Evolutionary conservation across 92 coral and sea anemone genomes (phyloP).

Genomic region (Nematostella vectensis): DNA sequence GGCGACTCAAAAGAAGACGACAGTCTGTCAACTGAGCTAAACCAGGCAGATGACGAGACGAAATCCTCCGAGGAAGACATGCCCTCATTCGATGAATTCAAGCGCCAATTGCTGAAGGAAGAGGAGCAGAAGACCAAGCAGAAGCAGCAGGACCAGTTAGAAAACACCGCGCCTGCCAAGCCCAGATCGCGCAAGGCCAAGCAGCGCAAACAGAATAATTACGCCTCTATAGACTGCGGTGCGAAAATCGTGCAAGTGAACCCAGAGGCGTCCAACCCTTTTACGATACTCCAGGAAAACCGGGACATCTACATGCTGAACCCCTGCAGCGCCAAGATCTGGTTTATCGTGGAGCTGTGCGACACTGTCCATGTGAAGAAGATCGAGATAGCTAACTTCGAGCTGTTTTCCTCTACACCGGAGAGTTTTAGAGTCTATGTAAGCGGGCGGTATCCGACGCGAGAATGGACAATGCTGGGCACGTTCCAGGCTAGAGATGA

Average conservation of each 20-base stretch:
- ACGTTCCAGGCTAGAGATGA: conserved; percentile 86
- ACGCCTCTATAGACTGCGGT: conserved; percentile 94
- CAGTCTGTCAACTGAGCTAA: conserved; percentile 54
- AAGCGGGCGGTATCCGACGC: conserved; percentile 85
- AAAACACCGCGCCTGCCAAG: conserved; percentile 23
- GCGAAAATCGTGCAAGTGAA: conserved; percentile 76
- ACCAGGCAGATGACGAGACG: conserved; percentile 72
- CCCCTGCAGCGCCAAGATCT: conserved; percentile 89
- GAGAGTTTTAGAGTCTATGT: conserved; percentile 87
- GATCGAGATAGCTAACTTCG: conserved; percentile 92
- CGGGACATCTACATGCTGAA: conserved; percentile 89
- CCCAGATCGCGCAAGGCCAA: conserved; percentile 56
- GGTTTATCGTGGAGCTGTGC: conserved; percentile 95
- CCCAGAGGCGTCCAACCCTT: conserved; percentile 68
- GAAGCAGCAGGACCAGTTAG: conserved; percentile 36
- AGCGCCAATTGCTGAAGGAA: conserved; percentile 63
- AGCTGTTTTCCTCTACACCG: conserved; percentile 87
- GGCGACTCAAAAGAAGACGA: conserved; percentile 63
- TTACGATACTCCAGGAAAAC: conserved; percentile 75
- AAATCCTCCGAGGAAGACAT: conserved; percentile 74
- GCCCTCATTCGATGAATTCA: conserved; percentile 98
- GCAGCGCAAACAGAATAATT: conserved; percentile 87
- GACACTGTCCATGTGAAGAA: conserved; percentile 81
- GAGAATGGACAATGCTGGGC: conserved; percentile 95
- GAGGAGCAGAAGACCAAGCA: conserved; percentile 79